phyloP scores from a whole-genome alignment of 1,140 invertebrate genomes.

The Paraescarpia echinospica region DNA sequence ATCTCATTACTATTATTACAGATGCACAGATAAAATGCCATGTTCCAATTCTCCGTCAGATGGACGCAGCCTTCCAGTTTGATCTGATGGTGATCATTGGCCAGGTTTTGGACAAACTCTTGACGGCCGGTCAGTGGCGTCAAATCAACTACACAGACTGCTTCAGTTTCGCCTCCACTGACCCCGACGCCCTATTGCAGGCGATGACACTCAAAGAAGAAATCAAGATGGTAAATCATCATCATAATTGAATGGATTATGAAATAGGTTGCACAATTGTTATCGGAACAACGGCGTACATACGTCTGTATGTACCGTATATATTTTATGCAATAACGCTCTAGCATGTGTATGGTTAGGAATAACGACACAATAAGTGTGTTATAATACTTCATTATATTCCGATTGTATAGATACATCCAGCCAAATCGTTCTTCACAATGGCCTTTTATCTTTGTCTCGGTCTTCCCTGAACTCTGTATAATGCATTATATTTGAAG shows the following conservation, averaged over 20 bases:
- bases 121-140: conserved; percentile 6
- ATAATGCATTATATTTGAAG: conserved; percentile 1
- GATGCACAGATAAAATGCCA: background rate
- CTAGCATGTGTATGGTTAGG: too few species aligned
- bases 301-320: too few species aligned
- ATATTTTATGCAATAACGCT: too few species aligned
- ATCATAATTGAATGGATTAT: too few species aligned
- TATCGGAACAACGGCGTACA: too few species aligned
- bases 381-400: too few species aligned
- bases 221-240: conserved; percentile 11
- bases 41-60: background rate
- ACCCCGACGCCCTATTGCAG: conserved; percentile 69
- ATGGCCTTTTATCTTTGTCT: too few species aligned
- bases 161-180: conserved; percentile 14
- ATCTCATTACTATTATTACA: background rate
- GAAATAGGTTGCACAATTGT: too few species aligned
- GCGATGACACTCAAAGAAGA: conserved; percentile 67
- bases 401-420: too few species aligned
- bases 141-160: conserved; percentile 34
- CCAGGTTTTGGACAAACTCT: conserved; percentile 21
- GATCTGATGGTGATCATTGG: conserved; percentile 64
- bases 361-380: too few species aligned
- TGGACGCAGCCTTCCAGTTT: conserved; percentile 77
- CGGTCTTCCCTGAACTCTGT: too few species aligned
- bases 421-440: too few species aligned